Base-by-base conservation (phyloP, 1,140 invertebrate species). In the Scaptomyza graminum region DNA sequence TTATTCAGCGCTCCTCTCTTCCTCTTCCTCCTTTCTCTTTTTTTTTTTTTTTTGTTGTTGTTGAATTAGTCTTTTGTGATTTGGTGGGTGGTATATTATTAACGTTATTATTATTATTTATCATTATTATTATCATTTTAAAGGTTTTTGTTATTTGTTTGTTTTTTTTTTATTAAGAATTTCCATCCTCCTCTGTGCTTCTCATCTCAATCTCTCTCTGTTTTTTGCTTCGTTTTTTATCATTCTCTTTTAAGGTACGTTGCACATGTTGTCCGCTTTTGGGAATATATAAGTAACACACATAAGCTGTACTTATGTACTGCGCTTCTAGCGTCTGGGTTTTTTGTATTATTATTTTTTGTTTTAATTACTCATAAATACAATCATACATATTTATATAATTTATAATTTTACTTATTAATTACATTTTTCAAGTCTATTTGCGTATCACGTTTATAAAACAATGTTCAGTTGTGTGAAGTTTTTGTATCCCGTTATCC, bases 391-490 rank as follows among this genome's bases (percentile, higher is more conserved):
- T 72, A 71, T 73, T 85, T 82, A 85, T 81, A 76, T 76, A 82
- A 77, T 81, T 85, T 88, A 76, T 78, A 88, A 76, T 82, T 88
- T 87, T 87, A 83, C 83, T 87, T 87, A 87, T 83, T 71, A 85
- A 84, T 89, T 89, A 89, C 52, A 80, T 63, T 72, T 64, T 88
- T 88, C 84, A 89, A 89, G 84, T 89, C 79, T 89, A 89, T 88
- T 89, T 89, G 85, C 84, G 76, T 89, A 89, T 88, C 83, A 88
- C 83, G 84, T 88, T 88, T 83, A 70, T 66, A 88, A 87, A 87
- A 87, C 83, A 88, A 85, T 89, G 76, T 90, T 88, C 79, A 84
- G 79, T 89, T 88, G 79, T 80, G 72, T 89, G 83, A 84, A 84
- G 68, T 34, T 34, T 59, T 13, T n/a, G n/a, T n/a, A n/a, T n/a